phyloP scores from a whole-genome alignment of 2,113 vertebrate genomes.

The Heteronetta atricapilla region DNA sequence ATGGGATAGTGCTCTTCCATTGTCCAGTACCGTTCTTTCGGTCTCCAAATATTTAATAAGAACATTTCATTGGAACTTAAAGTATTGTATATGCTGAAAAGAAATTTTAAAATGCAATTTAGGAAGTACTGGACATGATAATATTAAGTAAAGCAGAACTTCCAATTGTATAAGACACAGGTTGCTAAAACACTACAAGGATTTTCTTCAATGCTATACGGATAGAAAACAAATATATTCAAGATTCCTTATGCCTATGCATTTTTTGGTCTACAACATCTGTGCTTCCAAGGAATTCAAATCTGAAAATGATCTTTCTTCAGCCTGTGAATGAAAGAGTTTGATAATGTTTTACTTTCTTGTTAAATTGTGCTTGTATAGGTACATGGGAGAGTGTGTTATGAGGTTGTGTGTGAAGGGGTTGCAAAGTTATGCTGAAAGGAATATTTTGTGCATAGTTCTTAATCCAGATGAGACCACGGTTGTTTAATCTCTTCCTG shows the following conservation, averaged over 20 bases:
- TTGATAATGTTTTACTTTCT: background rate
- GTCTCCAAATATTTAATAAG: background rate
- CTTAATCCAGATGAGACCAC: background rate
- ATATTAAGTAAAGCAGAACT: background rate
- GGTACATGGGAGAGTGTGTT: background rate
- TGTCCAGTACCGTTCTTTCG: background rate
- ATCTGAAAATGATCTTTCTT: constrained; percentile 21
- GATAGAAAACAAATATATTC: background rate
- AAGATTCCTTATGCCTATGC: background rate
- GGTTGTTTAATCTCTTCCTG: background rate
- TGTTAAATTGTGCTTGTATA: background rate
- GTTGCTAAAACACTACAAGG: background rate
- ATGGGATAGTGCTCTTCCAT: constrained; percentile 44
- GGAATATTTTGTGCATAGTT: background rate
- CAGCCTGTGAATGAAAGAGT: constrained; percentile 1
- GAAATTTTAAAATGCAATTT: constrained; percentile 11
- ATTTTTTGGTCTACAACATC: background rate
- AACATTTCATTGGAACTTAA: background rate
- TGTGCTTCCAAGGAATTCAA: background rate
- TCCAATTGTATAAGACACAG: background rate
- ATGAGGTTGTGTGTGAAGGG: background rate
- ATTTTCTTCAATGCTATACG: constrained; percentile 4
- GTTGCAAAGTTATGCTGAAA: background rate
- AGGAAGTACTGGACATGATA: background rate
- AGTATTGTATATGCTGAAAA: constrained; percentile 4